These are phyloP conservation scores for Cephus pulcher DNA, from an alignment of 2,888 invertebrate species.

Conservation along the genomic window DNA sequence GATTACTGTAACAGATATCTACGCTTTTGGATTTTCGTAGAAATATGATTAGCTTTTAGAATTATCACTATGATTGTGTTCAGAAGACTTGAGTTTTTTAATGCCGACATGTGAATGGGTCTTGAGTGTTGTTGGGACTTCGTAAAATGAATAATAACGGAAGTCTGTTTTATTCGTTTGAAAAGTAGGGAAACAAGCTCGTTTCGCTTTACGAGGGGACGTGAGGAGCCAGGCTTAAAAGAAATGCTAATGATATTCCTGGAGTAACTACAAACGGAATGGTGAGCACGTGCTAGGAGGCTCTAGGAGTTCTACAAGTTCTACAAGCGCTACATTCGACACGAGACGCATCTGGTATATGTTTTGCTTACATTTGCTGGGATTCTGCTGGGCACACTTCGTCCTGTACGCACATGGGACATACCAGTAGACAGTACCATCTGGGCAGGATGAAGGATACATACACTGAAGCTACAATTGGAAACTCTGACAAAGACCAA, in stretches of 20 bases:
- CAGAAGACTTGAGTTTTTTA: not conserved
- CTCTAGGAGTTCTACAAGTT: not conserved
- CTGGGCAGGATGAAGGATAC: not conserved
- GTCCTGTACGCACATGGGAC: not conserved
- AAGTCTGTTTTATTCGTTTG: not conserved
- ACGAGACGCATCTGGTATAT: not conserved
- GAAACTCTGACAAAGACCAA: not conserved
- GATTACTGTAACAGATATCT: not conserved
- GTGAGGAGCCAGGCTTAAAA: not conserved
- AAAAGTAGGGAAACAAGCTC: not conserved
- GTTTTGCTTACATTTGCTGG: not conserved
- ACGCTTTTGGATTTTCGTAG: not conserved
- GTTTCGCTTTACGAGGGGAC: not conserved
- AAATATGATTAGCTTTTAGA: not conserved
- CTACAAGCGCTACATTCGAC: not conserved
- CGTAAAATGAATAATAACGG: not conserved
- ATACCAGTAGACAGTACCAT: not conserved
- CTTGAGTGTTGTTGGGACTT: not conserved
- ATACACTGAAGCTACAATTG: not conserved
- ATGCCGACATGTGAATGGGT: not conserved
- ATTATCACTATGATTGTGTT: not conserved
- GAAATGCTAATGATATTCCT: not conserved
- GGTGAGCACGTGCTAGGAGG: not conserved
- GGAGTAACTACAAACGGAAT: not conserved
- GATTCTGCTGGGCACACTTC: not conserved